These are phyloP conservation scores for Drepanosiphum platanoidis DNA, from an alignment of 2,888 invertebrate species.

Conservation along the genomic window DNA sequence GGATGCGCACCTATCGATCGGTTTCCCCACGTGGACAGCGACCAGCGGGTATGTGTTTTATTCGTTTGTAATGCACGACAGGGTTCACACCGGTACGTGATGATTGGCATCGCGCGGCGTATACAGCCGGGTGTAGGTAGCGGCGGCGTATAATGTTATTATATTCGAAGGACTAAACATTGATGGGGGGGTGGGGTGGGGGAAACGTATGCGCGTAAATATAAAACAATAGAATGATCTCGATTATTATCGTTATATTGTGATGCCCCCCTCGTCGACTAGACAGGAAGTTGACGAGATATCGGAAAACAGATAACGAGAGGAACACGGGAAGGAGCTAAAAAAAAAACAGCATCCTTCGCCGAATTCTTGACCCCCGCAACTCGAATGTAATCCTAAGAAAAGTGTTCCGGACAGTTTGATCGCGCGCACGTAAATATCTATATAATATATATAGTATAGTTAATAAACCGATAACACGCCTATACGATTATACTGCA, in stretches of 20 bases:
- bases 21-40: conserved; percentile 34
- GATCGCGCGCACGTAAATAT: no score
- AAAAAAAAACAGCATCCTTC: conserved; percentile 54
- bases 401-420: not conserved
- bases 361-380: not conserved
- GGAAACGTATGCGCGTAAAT: not conserved
- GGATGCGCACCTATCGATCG: conserved; percentile 24
- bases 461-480: no score
- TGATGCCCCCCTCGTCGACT: conserved; percentile 30
- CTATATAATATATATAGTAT: no score
- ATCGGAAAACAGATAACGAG: conserved; percentile 31
- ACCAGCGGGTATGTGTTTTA: conserved; percentile 26
- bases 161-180: conserved; percentile 57
- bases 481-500: no score
- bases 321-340: not conserved
- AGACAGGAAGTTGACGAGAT: conserved; percentile 49
- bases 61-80: conserved; percentile 57
- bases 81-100: conserved; percentile 37
- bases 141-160: conserved; percentile 33
- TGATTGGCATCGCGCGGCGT: conserved; percentile 4
- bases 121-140: not conserved
- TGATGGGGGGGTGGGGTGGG: no score
- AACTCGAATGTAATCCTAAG: not conserved
- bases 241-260: conserved; percentile 21
- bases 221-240: conserved; percentile 45